phyloP scores from a whole-genome alignment of 2,888 invertebrate species.

The Pemphredon lugubris region DNA sequence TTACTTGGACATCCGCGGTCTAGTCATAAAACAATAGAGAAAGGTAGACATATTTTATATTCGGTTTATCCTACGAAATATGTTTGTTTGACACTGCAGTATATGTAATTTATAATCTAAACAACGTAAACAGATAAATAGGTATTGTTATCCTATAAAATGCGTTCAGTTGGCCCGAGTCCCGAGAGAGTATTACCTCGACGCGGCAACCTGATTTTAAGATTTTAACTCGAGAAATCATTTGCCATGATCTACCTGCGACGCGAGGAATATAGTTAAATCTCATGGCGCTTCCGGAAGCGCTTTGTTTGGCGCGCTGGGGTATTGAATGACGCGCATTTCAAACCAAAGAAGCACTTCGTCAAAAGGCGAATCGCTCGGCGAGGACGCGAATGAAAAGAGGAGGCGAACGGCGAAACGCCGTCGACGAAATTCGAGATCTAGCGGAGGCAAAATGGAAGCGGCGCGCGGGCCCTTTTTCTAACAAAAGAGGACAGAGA shows the following conservation, averaged over 20 bases:
- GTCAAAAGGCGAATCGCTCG: slow-evolving; percentile 77
- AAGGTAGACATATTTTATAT: no score
- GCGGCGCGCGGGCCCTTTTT: slow-evolving; percentile 52
- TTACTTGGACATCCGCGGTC: no score
- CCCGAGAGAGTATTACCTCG: background rate
- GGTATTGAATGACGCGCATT: slow-evolving; percentile 71
- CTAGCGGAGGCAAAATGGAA: slow-evolving; percentile 68
- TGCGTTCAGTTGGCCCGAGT: no score
- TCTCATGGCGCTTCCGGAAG: slow-evolving; percentile 69
- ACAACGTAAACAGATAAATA: no score
- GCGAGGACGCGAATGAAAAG: slow-evolving; percentile 51
- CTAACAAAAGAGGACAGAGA: slow-evolving; percentile 39
- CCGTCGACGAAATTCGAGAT: slow-evolving; percentile 69
- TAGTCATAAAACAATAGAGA: no score
- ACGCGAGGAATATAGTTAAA: slow-evolving; percentile 53
- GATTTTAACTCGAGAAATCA: slow-evolving; percentile 46
- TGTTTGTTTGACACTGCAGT: no score
- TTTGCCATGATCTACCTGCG: slow-evolving; percentile 63
- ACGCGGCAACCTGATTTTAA: slow-evolving; percentile 14
- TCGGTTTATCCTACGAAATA: no score
- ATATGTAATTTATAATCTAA: no score
- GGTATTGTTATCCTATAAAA: no score
- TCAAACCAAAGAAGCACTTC: slow-evolving; percentile 77
- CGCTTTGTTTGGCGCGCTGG: slow-evolving; percentile 67
- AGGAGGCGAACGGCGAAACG: slow-evolving; percentile 59